These are phyloP conservation scores for Chouioia cunea DNA, from an alignment of 2,888 invertebrate species.

Conservation along the genomic window DNA sequence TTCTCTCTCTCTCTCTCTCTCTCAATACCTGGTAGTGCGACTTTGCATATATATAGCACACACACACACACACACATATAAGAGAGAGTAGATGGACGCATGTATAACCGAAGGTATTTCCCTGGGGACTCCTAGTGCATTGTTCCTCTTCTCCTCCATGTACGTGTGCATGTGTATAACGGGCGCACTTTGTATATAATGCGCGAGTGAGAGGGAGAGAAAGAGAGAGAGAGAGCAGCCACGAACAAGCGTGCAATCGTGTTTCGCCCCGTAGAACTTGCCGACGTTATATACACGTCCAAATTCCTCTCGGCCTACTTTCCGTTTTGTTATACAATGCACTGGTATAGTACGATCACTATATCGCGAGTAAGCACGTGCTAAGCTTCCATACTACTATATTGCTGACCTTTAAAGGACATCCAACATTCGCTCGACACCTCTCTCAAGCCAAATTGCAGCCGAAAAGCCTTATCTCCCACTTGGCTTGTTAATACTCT, in stretches of 20 bases:
- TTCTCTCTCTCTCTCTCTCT: too few relatives aligned
- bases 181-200: conserved; percentile 37
- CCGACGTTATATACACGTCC: neutral
- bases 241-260: conserved; percentile 43
- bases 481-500: too few relatives aligned
- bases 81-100: conserved; percentile 13
- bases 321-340: neutral
- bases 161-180: neutral
- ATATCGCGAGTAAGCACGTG: neutral
- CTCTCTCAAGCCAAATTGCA: conserved; percentile 24
- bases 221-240: too few relatives aligned
- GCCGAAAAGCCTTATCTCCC: conserved; percentile 17
- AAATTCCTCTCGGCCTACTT: conserved; percentile 43
- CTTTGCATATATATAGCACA: too few relatives aligned
- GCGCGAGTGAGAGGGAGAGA: too few relatives aligned
- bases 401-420: conserved; percentile 35
- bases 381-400: too few relatives aligned
- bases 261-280: conserved; percentile 26
- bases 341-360: neutral
- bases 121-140: conserved; percentile 29
- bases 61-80: neutral
- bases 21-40: too few relatives aligned
- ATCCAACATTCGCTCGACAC: conserved; percentile 25
- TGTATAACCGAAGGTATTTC: conserved; percentile 32
- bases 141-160: conserved; percentile 27